These are phyloP conservation scores for Mythimna pallens DNA, from an alignment of 2,888 invertebrate genomes.

Conservation along the genomic window DNA sequence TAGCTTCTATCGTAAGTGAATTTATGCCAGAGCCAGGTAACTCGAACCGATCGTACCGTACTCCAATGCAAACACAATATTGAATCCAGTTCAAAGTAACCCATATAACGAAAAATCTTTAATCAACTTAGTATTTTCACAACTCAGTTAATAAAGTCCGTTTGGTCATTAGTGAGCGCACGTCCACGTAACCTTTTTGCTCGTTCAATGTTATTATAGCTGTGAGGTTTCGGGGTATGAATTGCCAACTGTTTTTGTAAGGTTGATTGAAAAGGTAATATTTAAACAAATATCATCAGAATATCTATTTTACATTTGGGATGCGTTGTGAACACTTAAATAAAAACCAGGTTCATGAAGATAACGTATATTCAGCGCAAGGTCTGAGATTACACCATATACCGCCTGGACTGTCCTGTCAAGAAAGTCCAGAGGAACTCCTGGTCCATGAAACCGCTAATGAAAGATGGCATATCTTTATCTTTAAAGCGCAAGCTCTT, in stretches of 20 bases:
- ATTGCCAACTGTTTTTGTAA: background rate
- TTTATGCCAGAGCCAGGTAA: background rate
- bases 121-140: slow-evolving; percentile 22
- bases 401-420: too few species aligned
- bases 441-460: too few species aligned
- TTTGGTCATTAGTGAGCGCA: background rate
- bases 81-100: background rate
- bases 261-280: background rate
- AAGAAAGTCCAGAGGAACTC: too few species aligned
- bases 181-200: slow-evolving; percentile 16
- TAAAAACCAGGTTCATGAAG: too few species aligned
- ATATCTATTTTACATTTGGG: too few species aligned
- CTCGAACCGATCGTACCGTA: too few species aligned
- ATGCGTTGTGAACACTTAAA: too few species aligned
- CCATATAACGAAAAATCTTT: slow-evolving; percentile 8
- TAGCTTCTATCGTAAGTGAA: background rate
- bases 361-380: too few species aligned
- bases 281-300: too few species aligned
- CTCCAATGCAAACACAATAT: background rate
- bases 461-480: too few species aligned
- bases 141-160: slow-evolving; percentile 1
- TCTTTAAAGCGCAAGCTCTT: too few species aligned
- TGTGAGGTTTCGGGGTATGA: background rate
- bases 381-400: too few species aligned
- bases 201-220: background rate